Evolutionary conservation across 1,140 invertebrate species (phyloP).

Genomic region (Dendrolimus punctatus): DNA sequence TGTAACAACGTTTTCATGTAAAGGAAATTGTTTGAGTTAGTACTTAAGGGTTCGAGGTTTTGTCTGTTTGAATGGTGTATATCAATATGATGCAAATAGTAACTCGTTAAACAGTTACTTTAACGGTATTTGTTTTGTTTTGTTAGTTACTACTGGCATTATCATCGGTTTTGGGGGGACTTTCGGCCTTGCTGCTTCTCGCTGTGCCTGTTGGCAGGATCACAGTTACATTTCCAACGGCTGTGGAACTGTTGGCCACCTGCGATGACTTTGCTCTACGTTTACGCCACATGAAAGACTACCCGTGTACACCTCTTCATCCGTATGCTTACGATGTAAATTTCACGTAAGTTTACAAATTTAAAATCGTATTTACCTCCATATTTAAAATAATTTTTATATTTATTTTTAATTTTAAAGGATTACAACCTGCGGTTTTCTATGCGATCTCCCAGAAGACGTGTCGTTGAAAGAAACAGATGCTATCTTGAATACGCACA

Average conservation of each 20-base stretch:
- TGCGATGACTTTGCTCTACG: slow-evolving; percentile 63
- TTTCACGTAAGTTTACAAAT: slow-evolving; percentile 45
- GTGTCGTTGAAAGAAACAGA: slow-evolving; percentile 59
- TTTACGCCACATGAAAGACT: slow-evolving; percentile 68
- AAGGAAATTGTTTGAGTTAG: no score
- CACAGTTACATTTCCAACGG: slow-evolving; percentile 75
- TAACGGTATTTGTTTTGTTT: slow-evolving; percentile 5
- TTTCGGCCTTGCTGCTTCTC: slow-evolving; percentile 77
- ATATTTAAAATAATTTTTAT: neutral
- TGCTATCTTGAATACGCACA: slow-evolving; percentile 64
- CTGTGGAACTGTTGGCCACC: slow-evolving; percentile 72
- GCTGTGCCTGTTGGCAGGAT: slow-evolving; percentile 81
- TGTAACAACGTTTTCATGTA: no score
- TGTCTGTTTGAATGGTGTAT: no score
- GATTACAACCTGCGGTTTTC: slow-evolving; percentile 73
- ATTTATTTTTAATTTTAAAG: slow-evolving; percentile 27
- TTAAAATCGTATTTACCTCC: neutral
- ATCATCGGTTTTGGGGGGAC: slow-evolving; percentile 79
- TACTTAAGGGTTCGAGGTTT: no score
- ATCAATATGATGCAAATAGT: no score
- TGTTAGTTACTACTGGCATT: slow-evolving; percentile 78
- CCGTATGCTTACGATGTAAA: slow-evolving; percentile 59
- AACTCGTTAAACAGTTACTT: no score
- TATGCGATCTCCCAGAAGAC: slow-evolving; percentile 69
- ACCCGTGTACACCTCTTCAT: slow-evolving; percentile 69